Conservation (phyloP, 2,797 vertebrate species). For the Chiroxiphia lanceolata region DNA sequence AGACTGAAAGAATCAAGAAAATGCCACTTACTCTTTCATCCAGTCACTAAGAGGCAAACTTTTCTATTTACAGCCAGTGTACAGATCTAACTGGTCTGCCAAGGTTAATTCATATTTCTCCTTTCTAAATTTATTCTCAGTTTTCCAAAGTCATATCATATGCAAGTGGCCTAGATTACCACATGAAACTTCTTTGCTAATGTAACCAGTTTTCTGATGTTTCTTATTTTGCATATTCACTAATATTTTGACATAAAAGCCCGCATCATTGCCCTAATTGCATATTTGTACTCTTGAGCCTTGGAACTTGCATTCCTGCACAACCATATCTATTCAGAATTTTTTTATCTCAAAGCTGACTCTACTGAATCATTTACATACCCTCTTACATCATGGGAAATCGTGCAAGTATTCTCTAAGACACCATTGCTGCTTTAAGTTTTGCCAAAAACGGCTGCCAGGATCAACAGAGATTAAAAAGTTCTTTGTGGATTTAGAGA, state of each 20-base stretch:
- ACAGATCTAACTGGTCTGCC: neutral
- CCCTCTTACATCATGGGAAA: slow-evolving; percentile 21
- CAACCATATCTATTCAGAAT: neutral
- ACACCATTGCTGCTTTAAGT: neutral
- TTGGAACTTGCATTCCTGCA: neutral
- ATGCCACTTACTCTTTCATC: neutral
- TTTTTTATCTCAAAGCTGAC: neutral
- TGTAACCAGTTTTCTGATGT: neutral
- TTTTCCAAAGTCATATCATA: neutral
- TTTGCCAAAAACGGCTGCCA: slow-evolving; percentile 21
- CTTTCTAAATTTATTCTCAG: neutral
- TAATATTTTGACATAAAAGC: neutral
- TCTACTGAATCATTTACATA: neutral
- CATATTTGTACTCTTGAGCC: neutral
- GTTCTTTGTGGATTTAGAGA: slow-evolving; percentile 1
- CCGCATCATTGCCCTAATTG: rapidly evolving
- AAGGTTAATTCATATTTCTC: neutral
- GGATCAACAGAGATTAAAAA: slow-evolving; percentile 21
- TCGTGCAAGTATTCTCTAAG: neutral
- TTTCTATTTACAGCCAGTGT: neutral
- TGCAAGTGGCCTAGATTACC: neutral
- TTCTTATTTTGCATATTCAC: neutral
- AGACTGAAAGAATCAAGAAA: neutral
- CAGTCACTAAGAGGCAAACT: neutral
- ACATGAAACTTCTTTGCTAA: neutral